A percentile compares a stretch with the other conserved stretches of the same genome.
These are phyloP conservation scores for Epinephelus cyanopodus DNA, from an alignment of 2,113 vertebrate genomes.

Conservation along the genomic window DNA sequence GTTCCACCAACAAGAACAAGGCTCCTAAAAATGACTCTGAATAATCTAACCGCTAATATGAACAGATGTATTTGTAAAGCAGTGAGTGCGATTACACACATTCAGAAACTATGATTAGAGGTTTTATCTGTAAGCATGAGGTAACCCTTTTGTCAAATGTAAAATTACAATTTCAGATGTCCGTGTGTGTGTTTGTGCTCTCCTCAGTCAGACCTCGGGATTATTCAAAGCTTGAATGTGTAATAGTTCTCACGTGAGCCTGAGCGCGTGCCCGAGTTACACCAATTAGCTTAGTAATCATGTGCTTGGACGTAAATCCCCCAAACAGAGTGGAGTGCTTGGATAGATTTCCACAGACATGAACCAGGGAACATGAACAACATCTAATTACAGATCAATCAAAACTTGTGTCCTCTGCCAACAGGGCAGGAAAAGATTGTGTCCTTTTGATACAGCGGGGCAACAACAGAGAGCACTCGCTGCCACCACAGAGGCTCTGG, in stretches of 20 bases:
- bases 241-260: constrained; percentile 54
- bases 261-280: constrained; percentile 25
- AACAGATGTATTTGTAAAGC: neutral
- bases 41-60: neutral
- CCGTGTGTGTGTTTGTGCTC: neutral
- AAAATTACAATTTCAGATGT: neutral
- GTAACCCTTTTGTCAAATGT: neutral
- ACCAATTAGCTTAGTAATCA: constrained; percentile 65
- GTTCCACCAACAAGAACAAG: neutral
- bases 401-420: neutral
- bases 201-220: constrained; percentile 2
- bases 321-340: neutral
- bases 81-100: no score
- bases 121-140: neutral
- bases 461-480: no score
- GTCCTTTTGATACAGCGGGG: neutral
- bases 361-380: constrained; percentile 2
- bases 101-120: neutral
- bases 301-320: constrained; percentile 50
- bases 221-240: constrained; percentile 46
- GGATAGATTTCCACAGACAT: constrained; percentile 4
- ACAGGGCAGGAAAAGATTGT: neutral
- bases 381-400: constrained; percentile 33
- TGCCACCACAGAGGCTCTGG: neutral
- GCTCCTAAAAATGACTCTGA: neutral